Conservation (phyloP, 1,140 invertebrate species). For the Penaeus indicus region DNA sequence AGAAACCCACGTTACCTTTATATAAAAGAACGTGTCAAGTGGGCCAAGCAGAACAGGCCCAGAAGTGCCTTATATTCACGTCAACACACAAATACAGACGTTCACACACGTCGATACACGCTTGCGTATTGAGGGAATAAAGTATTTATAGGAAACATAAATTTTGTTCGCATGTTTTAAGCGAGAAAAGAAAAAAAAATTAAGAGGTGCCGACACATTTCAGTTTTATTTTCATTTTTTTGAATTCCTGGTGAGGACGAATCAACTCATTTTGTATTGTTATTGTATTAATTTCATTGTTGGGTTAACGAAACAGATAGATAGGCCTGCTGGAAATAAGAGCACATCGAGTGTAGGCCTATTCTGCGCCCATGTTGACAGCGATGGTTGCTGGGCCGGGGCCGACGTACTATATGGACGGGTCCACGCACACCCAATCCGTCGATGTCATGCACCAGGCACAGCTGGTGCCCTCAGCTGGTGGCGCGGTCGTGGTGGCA, state of each 20-base stretch:
- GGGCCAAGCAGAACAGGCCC: slow-evolving; percentile 32
- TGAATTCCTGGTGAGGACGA: no score
- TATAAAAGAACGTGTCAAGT: slow-evolving; percentile 30
- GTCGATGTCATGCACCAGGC: slow-evolving; percentile 30
- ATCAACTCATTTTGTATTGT: no score
- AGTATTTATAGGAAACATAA: no score
- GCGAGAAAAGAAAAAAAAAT: no score
- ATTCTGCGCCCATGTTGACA: slow-evolving; percentile 50
- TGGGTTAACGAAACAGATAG: no score
- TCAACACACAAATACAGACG: neutral
- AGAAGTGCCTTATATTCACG: neutral
- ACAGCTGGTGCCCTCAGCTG: slow-evolving; percentile 24
- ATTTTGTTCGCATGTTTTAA: no score
- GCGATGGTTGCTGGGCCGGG: slow-evolving; percentile 55
- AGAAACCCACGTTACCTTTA: no score
- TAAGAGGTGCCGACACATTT: no score
- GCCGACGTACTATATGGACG: slow-evolving; percentile 52
- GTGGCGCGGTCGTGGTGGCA: slow-evolving; percentile 30
- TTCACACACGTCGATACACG: neutral
- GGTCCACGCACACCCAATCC: slow-evolving; percentile 39
- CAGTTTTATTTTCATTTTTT: no score
- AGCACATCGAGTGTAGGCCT: neutral
- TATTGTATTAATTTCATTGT: no score
- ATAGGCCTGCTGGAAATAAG: no score
- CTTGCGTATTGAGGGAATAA: no score